Evolutionary conservation across 2,888 invertebrate genomes (phyloP).

Genomic region (Holacanthella duospinosa): DNA sequence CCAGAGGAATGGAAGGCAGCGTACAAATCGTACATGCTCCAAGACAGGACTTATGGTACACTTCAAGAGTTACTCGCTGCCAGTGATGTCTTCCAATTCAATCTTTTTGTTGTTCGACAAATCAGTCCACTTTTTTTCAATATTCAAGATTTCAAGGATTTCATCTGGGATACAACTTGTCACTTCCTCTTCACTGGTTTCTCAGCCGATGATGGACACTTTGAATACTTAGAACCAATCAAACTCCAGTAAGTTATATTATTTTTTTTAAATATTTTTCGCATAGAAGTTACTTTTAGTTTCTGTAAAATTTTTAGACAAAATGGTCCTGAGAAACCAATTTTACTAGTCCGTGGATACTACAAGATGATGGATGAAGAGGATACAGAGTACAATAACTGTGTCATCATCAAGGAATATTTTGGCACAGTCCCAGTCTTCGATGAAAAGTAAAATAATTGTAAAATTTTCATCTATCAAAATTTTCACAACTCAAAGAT

Average conservation of each 20-base stretch:
- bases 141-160: background rate
- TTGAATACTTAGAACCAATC: background rate
- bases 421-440: background rate
- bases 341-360: background rate
- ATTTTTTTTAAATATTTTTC: background rate
- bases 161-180: background rate
- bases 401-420: background rate
- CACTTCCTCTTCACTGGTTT: background rate
- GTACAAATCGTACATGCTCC: background rate
- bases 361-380: background rate
- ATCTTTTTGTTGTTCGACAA: background rate
- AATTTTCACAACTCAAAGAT: no score
- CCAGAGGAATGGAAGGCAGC: background rate
- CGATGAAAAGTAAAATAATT: background rate
- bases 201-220: conserved; percentile 1
- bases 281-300: no score
- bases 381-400: background rate
- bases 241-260: background rate
- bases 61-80: conserved; percentile 1
- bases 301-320: no score
- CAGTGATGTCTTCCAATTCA: background rate
- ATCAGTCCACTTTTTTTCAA: background rate
- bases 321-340: background rate
- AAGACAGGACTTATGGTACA: background rate
- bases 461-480: no score